Base-by-base conservation (phyloP, 2,797 vertebrate genomes). In the Ibycter americanus region DNA sequence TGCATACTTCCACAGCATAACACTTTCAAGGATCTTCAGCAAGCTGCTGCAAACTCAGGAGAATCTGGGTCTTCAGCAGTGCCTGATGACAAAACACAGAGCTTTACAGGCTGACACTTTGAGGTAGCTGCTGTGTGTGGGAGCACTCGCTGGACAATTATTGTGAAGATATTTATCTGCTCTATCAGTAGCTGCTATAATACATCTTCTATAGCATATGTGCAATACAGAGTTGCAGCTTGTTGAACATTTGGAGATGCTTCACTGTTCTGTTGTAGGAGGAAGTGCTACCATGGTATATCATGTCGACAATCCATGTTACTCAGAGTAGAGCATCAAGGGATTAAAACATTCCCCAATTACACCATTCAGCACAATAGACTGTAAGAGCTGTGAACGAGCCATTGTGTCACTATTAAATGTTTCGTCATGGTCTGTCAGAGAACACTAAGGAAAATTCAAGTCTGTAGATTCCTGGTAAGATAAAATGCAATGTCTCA, bases 371-470 rank as follows among this genome's bases (percentile, higher is more conserved):
- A 76, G 29, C 62, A 92, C 85, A 95, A 95, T 32, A 46, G 54
- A 56, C 8, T 22, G 2, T 86, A 96, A 96, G 44, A 95, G 73
- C 83, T 91, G 91, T 95, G 85, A 95, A 96, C 4, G 5, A 91
- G 70, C 26, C 83, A 73, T 87, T 89, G 77, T 91, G 70, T 40
- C 83, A 49, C 70, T 74, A 20, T 71, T 55, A 91, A 96, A 51
- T 44, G 16, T 88, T 95, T 72, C 46, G 79, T 88, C 90, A 91
- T 32, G 72, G 77, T 95, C 82, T 94, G 65, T 72, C 85, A 95
- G 25, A 76, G 42, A 94, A 68, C 25, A 68, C 22, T 34, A 81
- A 83, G 46, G n/a, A 87, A 92, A 86, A 92, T 52, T 73, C 27
- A 55, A 91, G 44, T 34, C 58, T 87, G 21, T 32, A 93, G 90